Evolutionary conservation across 1,140 invertebrate genomes (phyloP).

Genomic region (Eriosoma lanigerum): DNA sequence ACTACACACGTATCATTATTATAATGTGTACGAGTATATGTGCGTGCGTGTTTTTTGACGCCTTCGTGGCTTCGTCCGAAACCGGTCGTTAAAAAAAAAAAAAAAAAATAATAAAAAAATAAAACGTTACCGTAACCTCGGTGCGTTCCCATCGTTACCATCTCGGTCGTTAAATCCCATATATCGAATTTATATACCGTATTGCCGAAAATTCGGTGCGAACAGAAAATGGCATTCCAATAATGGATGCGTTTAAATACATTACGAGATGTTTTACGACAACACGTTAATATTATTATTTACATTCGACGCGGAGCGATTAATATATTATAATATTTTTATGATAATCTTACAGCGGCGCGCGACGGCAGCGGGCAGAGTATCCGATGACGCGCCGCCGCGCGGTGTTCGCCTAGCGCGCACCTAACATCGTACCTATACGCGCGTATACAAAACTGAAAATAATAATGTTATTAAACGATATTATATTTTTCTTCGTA

Average conservation of each 20-base stretch:
- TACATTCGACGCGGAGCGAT: too few relatives aligned
- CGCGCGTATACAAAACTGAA: background rate
- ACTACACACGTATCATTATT: background rate
- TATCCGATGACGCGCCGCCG: too few relatives aligned
- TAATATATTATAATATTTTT: too few relatives aligned
- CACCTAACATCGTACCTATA: too few relatives aligned
- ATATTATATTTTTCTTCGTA: background rate
- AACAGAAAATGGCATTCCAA: background rate
- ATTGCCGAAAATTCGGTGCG: conserved; percentile 4
- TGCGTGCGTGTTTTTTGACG: background rate
- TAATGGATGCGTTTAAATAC: background rate
- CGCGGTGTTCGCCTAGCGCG: too few relatives aligned
- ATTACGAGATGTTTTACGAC: background rate
- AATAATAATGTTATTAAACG: background rate
- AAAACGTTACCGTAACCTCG: background rate
- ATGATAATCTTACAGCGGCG: too few relatives aligned
- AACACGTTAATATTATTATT: background rate
- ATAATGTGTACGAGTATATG: background rate
- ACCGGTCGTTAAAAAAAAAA: conserved; percentile 25
- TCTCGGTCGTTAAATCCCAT: background rate
- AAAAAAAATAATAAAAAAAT: too few relatives aligned
- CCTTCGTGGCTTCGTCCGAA: background rate
- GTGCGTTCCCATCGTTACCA: background rate
- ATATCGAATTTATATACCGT: background rate
- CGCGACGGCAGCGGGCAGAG: too few relatives aligned